Percentiles rank a stretch among this genome's conserved stretches.
phyloP scores from a whole-genome alignment of 2,113 vertebrate species.

The Butorides virescens region DNA sequence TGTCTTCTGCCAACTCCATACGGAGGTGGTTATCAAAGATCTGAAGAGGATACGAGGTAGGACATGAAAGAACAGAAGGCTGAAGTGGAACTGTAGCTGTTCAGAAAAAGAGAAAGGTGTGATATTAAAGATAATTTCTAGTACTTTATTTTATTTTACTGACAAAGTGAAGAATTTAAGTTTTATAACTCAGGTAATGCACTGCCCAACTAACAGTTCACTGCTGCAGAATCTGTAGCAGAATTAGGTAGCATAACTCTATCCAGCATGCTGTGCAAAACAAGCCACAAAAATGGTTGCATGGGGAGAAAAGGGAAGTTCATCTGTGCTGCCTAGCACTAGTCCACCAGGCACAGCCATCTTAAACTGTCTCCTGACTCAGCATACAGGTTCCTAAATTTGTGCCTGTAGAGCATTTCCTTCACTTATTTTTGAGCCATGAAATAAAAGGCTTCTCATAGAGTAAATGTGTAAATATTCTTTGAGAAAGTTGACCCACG shows the following conservation, averaged over 20 bases:
- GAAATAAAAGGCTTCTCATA: not conserved
- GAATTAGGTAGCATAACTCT: not conserved
- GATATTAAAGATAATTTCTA: not conserved
- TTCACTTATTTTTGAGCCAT: not conserved
- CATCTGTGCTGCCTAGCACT: not conserved
- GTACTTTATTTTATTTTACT: not conserved
- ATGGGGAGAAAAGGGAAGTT: not conserved
- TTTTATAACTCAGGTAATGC: not conserved
- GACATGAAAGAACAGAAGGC: not conserved
- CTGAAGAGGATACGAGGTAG: not conserved
- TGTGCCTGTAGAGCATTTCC: not conserved
- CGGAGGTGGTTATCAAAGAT: not conserved
- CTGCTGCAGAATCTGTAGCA: not conserved
- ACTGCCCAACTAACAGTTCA: not conserved
- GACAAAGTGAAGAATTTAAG: not conserved
- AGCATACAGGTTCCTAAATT: not conserved
- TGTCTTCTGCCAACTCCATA: not conserved
- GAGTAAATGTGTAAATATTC: not conserved
- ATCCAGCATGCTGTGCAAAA: not conserved
- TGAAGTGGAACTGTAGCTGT: not conserved
- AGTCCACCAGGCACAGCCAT: not conserved
- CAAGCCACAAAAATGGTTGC: not conserved
- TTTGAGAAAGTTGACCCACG: not conserved
- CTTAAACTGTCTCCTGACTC: not conserved
- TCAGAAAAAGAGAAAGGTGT: not conserved